Conservation (phyloP, 2,113 vertebrate species). For the Pavo muticus region DNA sequence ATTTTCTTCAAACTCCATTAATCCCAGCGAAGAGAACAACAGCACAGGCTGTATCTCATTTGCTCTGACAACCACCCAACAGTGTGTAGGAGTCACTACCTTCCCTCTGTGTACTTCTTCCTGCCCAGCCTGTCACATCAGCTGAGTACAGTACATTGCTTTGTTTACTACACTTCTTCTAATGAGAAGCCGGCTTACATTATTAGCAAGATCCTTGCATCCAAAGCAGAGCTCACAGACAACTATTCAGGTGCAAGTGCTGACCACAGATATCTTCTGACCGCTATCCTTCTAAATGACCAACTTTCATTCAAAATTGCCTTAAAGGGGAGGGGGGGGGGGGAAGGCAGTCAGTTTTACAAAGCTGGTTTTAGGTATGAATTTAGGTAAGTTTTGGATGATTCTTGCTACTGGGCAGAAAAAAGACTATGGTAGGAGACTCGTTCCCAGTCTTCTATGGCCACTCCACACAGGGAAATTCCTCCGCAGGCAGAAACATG, state of each 20-base stretch:
- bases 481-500: not conserved
- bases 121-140: not conserved
- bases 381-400: not conserved
- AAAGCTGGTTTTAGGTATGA: not conserved
- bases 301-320: not conserved
- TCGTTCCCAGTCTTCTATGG: fast-evolving
- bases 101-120: not conserved
- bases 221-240: not conserved
- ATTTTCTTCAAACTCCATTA: slow-evolving; percentile 54
- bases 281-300: not conserved
- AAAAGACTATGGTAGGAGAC: not conserved
- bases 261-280: not conserved
- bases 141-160: not conserved
- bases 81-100: not conserved
- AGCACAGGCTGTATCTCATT: not conserved
- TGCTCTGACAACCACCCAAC: not conserved
- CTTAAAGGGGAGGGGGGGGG: not conserved
- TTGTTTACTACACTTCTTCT: not conserved
- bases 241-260: not conserved
- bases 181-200: not conserved
- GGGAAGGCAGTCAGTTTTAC: not conserved
- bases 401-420: not conserved
- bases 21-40: slow-evolving; percentile 33
- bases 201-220: not conserved
- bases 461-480: not conserved